Percentiles rank a stretch among this genome's conserved stretches.
Conservation (phyloP, 2,888 invertebrate genomes). For the Acleris literana region DNA sequence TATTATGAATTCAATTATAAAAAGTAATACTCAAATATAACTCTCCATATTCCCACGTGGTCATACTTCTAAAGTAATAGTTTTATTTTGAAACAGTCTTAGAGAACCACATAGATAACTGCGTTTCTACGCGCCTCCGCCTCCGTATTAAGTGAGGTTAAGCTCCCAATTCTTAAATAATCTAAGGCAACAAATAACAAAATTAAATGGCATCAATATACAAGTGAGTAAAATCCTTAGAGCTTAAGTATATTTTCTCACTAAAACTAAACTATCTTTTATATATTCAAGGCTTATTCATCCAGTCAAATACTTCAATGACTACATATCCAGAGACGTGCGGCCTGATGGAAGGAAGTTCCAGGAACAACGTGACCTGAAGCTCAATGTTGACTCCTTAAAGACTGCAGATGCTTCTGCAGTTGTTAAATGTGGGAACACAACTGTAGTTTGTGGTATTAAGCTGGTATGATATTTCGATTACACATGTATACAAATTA, state of each 20-base stretch:
- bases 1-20: too few relatives aligned
- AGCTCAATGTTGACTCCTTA: constrained; percentile 68
- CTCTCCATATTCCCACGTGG: too few relatives aligned
- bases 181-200: constrained; percentile 15
- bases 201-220: constrained; percentile 66
- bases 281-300: constrained; percentile 86
- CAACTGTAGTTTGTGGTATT: constrained; percentile 92
- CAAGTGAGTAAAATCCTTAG: constrained; percentile 52
- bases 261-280: not conserved
- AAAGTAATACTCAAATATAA: too few relatives aligned
- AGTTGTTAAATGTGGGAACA: constrained; percentile 91
- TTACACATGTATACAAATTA: too few relatives aligned
- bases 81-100: not conserved
- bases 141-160: constrained; percentile 4
- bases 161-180: constrained; percentile 13
- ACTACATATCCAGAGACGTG: constrained; percentile 87
- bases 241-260: not conserved
- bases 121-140: not conserved
- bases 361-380: constrained; percentile 86
- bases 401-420: constrained; percentile 88
- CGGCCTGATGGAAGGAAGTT: constrained; percentile 92
- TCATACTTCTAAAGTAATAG: not conserved
- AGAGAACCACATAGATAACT: not conserved
- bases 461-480: constrained; percentile 86
- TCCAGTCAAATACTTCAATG: constrained; percentile 89